Percentiles rank a stretch among this genome's conserved stretches.
These are phyloP conservation scores for Drosophila aff. DNA, from an alignment of 1,140 invertebrate genomes.

Conservation along the genomic window DNA sequence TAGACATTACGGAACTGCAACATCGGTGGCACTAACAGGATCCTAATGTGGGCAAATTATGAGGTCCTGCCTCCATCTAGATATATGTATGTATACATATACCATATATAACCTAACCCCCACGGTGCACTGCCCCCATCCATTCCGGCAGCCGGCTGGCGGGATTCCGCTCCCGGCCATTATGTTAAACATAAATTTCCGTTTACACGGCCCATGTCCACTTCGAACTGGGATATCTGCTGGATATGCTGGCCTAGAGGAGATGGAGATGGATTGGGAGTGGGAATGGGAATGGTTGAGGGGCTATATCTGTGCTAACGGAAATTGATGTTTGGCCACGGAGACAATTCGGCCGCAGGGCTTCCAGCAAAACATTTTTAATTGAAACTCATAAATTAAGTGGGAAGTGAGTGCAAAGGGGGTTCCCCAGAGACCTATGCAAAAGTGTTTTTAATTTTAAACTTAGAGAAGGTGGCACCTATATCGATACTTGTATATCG, in stretches of 20 bases:
- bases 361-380: constrained; percentile 65
- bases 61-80: constrained; percentile 2
- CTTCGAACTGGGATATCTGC: not conserved
- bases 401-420: not conserved
- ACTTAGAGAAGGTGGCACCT: not conserved
- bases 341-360: constrained; percentile 13
- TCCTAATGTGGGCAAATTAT: constrained; percentile 74
- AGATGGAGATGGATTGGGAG: not conserved
- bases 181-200: constrained; percentile 81
- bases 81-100: not conserved
- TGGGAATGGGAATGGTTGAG: not conserved
- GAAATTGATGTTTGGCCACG: constrained; percentile 49
- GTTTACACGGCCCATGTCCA: constrained; percentile 46
- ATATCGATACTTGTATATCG: not conserved
- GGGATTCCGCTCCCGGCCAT: constrained; percentile 40
- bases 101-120: too few species aligned
- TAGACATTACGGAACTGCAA: constrained; percentile 67
- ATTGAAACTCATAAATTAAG: constrained; percentile 81
- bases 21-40: constrained; percentile 67
- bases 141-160: not conserved
- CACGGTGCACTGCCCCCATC: not conserved
- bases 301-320: constrained; percentile 19
- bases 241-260: not conserved
- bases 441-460: constrained; percentile 55
- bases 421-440: not conserved